A percentile compares a stretch with the other conserved stretches of the same genome.
These are phyloP conservation scores for Sternotherus odoratus DNA, from an alignment of 2,797 vertebrate genomes.

Conservation along the genomic window DNA sequence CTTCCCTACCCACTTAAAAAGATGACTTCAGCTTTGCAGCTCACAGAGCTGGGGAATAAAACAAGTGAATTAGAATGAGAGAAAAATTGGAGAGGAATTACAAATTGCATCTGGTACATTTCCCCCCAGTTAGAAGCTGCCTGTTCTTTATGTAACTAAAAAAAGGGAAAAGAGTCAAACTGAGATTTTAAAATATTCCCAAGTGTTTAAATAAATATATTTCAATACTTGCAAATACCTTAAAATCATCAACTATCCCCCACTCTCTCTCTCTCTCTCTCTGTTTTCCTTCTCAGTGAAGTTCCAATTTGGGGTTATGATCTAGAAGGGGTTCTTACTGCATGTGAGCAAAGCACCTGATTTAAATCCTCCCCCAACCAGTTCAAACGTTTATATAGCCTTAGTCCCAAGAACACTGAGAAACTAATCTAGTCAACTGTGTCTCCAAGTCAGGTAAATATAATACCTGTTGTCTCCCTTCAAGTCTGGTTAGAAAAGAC, in stretches of 20 bases:
- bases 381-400: not conserved
- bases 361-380: not conserved
- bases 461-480: not conserved
- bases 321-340: slow-evolving; percentile 21
- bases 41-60: slow-evolving; percentile 39
- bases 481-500: not conserved
- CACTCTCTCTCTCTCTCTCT: slow-evolving; percentile 67
- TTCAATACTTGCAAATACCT: slow-evolving; percentile 72
- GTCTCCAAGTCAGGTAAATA: not conserved
- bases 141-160: not conserved
- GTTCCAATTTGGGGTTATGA: slow-evolving; percentile 34
- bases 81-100: slow-evolving; percentile 51
- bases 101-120: not conserved
- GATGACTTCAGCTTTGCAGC: not conserved
- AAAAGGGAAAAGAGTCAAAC: not conserved
- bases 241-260: slow-evolving; percentile 51
- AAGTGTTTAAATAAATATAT: slow-evolving; percentile 65
- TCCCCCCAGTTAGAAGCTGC: not conserved
- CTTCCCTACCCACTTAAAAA: not conserved
- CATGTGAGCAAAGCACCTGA: slow-evolving; percentile 21
- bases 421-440: not conserved
- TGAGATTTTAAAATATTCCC: slow-evolving; percentile 69
- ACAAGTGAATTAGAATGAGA: not conserved
- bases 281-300: slow-evolving; percentile 51
- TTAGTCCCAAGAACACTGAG: not conserved